These are phyloP conservation scores for Nyleta sp. DNA, from an alignment of 2,888 invertebrate genomes.

Conservation along the genomic window DNA sequence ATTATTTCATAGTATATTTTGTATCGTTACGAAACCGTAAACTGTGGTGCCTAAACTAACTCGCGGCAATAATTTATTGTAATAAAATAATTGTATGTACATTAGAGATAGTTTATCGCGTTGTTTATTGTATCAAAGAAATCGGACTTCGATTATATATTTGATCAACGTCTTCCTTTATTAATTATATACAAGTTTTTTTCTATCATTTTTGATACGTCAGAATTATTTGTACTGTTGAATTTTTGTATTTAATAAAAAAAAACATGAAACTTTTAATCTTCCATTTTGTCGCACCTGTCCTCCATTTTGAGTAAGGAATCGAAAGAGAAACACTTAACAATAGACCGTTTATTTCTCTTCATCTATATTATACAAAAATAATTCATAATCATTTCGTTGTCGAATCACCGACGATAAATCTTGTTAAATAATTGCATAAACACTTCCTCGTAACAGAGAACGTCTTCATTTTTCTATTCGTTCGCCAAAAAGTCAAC, in stretches of 20 bases:
- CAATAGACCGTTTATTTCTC: not conserved
- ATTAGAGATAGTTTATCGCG: slow-evolving; percentile 30
- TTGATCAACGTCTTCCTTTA: too few relatives aligned
- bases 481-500: too few relatives aligned
- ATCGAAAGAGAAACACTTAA: not conserved
- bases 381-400: slow-evolving; percentile 35
- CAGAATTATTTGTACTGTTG: not conserved
- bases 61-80: slow-evolving; percentile 40
- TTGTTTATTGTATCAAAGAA: slow-evolving; percentile 5
- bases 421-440: too few relatives aligned
- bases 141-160: too few relatives aligned
- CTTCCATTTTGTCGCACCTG: too few relatives aligned
- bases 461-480: too few relatives aligned
- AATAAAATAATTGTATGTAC: slow-evolving; percentile 9
- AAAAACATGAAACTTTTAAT: too few relatives aligned
- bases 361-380: slow-evolving; percentile 29
- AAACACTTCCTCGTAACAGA: too few relatives aligned
- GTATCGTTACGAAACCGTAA: slow-evolving; percentile 8
- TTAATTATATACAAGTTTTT: too few relatives aligned
- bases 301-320: too few relatives aligned
- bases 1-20: slow-evolving; percentile 23
- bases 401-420: slow-evolving; percentile 16
- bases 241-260: too few relatives aligned
- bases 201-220: too few relatives aligned
- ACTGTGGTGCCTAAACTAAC: slow-evolving; percentile 37